Evolutionary conservation across 2,888 invertebrate genomes (phyloP), one percentile per base, ranked within the genome.

Genomic region (Noctuana brunneofusca): DNA sequence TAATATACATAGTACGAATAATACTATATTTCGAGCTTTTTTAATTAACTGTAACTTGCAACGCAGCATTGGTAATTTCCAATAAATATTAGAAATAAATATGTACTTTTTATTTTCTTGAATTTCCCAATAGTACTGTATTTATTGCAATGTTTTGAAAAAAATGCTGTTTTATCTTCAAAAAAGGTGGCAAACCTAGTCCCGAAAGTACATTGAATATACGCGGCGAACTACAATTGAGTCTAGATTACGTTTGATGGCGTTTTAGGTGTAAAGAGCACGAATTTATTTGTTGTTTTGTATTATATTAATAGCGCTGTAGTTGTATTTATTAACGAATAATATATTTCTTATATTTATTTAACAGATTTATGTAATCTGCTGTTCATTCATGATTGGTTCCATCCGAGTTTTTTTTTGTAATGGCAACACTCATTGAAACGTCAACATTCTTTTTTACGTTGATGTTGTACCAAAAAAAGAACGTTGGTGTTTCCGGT

Each of bases 221-320:
- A 67, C 66, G 66, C 65, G 67, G 69, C 73, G 69, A 72, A 69
- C 66, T 72, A 71, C 72, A 77, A 73, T 69, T 74, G 77, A 76
- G 74, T 76, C 71, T 75, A 76, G 73, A 68, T 68, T 78, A 79
- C 75, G 75, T 74, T 84, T 75, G 78, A 78, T 80, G 84, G 85
- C 87, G 85, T 88, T 87, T 72, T 90, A 88, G 86, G 72, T 74
- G 32, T 89, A 90, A 89, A 85, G 78, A 76, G 89, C 90, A 91
- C 90, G 90, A 90, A 89, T 91, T 90, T 91, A 90, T 89, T 89
- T 90, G 87, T 89, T 90, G 81, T 84, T 89, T 86, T 89, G 83
- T 87, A 84, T 80, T 80, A 80, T 79, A 81, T 73, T 73, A 74
- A 79, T 87, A 87, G 81, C 78, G 78, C 80, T 78, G 75, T 86